Conservation (phyloP, 1,140 invertebrate species). For the Drosophila bipectinata region DNA sequence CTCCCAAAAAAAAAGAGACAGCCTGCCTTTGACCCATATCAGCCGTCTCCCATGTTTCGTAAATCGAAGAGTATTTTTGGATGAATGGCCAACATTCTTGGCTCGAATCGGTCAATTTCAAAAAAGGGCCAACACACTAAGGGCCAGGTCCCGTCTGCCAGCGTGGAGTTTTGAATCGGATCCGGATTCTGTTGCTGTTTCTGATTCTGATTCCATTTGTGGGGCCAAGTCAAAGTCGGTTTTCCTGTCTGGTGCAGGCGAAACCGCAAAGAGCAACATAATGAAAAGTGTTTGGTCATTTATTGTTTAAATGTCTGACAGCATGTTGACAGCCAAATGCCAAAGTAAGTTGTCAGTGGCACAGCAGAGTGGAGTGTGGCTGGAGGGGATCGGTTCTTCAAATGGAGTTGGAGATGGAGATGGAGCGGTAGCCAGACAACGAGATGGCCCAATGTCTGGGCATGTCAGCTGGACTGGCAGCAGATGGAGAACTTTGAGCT, state of each 20-base stretch:
- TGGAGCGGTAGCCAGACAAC: slow-evolving; percentile 8
- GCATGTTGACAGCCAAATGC: slow-evolving; percentile 80
- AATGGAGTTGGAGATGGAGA: neutral
- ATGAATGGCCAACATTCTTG: slow-evolving; percentile 50
- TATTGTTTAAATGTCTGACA: slow-evolving; percentile 82
- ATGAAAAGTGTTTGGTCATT: slow-evolving; percentile 82
- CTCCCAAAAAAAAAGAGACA: neutral
- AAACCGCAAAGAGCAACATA: slow-evolving; percentile 79
- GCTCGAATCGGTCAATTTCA: slow-evolving; percentile 37
- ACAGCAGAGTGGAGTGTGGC: slow-evolving; percentile 3
- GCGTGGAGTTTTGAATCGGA: neutral
- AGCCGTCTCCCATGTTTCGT: slow-evolving; percentile 14
- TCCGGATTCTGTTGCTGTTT: slow-evolving; percentile 1
- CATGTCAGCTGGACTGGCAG: slow-evolving; percentile 24
- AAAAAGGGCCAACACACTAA: slow-evolving; percentile 10
- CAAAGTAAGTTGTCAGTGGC: slow-evolving; percentile 78
- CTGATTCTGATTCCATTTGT: slow-evolving; percentile 15
- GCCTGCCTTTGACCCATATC: slow-evolving; percentile 66
- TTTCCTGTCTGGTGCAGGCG: slow-evolving; percentile 53
- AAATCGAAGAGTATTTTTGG: slow-evolving; percentile 42
- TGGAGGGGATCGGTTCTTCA: slow-evolving; percentile 3
- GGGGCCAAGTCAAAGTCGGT: slow-evolving; percentile 33
- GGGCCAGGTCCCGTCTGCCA: neutral
- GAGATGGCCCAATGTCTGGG: slow-evolving; percentile 38
- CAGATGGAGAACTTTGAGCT: slow-evolving; percentile 26